phyloP scores from a whole-genome alignment of 2,113 vertebrate species.

The Chaetura pelagica region DNA sequence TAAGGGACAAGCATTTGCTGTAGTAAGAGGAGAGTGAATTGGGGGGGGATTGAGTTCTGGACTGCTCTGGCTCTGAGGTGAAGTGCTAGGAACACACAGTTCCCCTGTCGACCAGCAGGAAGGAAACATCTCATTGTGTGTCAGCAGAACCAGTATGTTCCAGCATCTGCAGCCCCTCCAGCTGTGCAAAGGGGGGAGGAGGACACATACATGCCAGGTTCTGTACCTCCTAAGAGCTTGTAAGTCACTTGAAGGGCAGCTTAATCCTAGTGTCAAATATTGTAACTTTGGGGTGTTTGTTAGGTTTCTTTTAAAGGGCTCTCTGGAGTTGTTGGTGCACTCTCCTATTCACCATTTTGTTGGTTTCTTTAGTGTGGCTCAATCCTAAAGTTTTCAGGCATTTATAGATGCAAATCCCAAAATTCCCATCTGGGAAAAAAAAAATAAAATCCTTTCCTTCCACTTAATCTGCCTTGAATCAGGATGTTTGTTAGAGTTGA shows the following conservation, averaged over 20 bases:
- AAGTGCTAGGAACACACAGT: not conserved
- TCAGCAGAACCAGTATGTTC: not conserved
- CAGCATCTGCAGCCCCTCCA: not conserved
- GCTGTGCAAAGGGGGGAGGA: not conserved
- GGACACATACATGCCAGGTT: rapidly evolving
- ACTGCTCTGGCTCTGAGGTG: not conserved
- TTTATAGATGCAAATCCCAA: not conserved
- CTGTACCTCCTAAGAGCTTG: not conserved
- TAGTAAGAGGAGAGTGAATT: no score
- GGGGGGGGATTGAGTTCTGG: no score
- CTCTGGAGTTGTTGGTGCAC: no score
- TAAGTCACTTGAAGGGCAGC: not conserved
- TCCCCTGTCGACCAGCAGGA: no score
- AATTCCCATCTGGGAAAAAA: not conserved
- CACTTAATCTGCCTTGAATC: not conserved
- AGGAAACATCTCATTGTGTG: no score
- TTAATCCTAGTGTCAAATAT: not conserved
- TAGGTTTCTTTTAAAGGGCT: no score
- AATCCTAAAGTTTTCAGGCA: not conserved
- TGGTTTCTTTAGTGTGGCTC: not conserved
- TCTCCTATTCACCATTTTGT: no score
- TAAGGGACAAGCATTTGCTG: not conserved
- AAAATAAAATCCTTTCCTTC: not conserved
- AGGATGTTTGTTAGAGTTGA: not conserved
- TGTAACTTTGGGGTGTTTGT: no score